Evolutionary conservation across 2,888 invertebrate genomes (phyloP), one percentile per base, ranked within the genome.

Genomic region (Dasysyrphus albostriatus): DNA sequence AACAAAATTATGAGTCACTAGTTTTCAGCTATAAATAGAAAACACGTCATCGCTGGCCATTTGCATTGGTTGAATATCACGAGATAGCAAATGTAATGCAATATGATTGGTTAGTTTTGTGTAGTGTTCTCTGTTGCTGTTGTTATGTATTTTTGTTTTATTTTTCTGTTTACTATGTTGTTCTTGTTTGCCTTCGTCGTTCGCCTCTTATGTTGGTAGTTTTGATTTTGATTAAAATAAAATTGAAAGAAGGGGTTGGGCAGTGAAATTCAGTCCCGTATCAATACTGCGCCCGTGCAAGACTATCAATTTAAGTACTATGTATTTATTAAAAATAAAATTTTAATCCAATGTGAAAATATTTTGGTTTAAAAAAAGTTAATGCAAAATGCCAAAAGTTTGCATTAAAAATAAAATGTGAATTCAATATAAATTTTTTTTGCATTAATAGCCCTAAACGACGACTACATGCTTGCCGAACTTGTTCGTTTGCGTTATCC

Each of bases 11-110:
- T 85, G 85, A 85, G 42, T 85, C 82, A 85, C 44, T 81, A 65
- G 74, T 56, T 77, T 69, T 24, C 54, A 29, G 63, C 82, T 85
- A 85, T 74, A 82, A 78, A 85, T 85, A 85, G 85, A 54, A 77
- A 85, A 82, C 85, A 85, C 85, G 85, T 85, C 82, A 85, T 82
- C 73, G 56, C 69, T 7, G 0, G 47, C 56, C 8, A 37, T 73
- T 81, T 76, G 82, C 77, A 85, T 85, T 85, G 82, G 85, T 82
- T 44, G 77, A 54, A 85, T 63, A 85, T 77, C 81, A 85, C 85
- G 85, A 82, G 82, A 85, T 73, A 77, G 0, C 69, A 16, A 19
- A 9, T 37, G 7, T n/a, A 12, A 29, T 9, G 42, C 9, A 10
- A 51, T 47, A 19, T 70, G 85, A 85, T 85, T 85, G 85, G 85